Conservation (phyloP, 2,113 vertebrate genomes). For the Callipepla californica region DNA sequence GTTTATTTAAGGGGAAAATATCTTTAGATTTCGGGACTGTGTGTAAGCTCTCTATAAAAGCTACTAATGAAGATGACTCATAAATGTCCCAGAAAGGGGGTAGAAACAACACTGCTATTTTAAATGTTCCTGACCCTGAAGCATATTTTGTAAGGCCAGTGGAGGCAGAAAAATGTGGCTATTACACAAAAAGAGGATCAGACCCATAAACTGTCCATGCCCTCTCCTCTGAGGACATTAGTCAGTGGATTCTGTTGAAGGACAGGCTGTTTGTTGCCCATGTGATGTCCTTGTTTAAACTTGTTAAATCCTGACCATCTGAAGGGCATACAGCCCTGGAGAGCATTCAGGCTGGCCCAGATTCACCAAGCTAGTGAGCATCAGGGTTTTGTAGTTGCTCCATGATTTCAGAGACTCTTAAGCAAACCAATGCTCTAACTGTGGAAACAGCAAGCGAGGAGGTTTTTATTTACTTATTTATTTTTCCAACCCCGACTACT, state of each 20-base stretch:
- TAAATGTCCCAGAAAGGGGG: slow-evolving; percentile 52
- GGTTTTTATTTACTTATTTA: not conserved
- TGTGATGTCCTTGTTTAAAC: not conserved
- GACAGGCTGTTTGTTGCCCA: not conserved
- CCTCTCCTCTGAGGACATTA: not conserved
- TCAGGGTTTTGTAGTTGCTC: not conserved
- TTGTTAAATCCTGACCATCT: not conserved
- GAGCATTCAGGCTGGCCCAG: not conserved
- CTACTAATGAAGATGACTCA: not conserved
- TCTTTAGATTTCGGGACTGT: not conserved
- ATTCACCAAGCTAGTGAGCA: not conserved
- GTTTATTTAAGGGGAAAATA: not conserved
- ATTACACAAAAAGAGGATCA: slow-evolving; percentile 16
- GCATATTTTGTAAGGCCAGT: not conserved
- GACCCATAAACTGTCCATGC: not conserved
- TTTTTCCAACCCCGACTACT: not conserved
- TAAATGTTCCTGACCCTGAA: not conserved
- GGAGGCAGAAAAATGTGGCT: slow-evolving; percentile 48
- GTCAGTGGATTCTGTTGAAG: not conserved
- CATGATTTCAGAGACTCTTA: not conserved
- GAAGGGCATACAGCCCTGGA: not conserved
- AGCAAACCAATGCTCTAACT: not conserved
- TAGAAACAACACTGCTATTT: not conserved
- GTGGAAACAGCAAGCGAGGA: not conserved
- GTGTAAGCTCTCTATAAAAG: not conserved